Percentiles rank a stretch among this genome's conserved stretches.
phyloP scores from a whole-genome alignment of 2,888 invertebrate species.

The Agrotis clavis region DNA sequence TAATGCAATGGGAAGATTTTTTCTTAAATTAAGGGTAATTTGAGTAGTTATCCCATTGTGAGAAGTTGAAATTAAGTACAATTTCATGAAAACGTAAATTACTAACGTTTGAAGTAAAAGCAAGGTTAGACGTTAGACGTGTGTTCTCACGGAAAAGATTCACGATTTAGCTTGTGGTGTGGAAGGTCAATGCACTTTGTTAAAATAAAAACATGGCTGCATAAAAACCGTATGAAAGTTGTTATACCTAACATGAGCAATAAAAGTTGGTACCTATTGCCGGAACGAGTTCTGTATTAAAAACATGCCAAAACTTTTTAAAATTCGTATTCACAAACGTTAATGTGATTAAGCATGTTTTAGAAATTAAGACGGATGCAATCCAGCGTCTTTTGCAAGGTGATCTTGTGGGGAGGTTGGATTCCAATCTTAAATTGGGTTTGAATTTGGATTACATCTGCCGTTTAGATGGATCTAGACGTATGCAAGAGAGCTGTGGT shows the following conservation, averaged over 20 bases:
- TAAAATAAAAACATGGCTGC: background rate
- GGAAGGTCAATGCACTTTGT: slow-evolving; percentile 11
- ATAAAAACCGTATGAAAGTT: background rate
- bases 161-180: slow-evolving; percentile 6
- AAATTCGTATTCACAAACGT: background rate
- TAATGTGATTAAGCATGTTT: background rate
- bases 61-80: background rate
- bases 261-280: background rate
- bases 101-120: slow-evolving; percentile 8
- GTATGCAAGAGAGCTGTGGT: too few species aligned
- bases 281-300: too few species aligned
- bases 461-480: too few species aligned
- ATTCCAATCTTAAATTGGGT: too few species aligned
- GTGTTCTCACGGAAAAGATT: slow-evolving; percentile 31
- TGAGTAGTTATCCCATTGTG: background rate
- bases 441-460: too few species aligned
- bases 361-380: too few species aligned
- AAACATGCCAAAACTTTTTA: background rate
- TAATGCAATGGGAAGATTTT: too few species aligned
- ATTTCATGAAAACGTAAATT: slow-evolving; percentile 20
- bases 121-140: slow-evolving; percentile 7
- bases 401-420: too few species aligned
- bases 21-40: too few species aligned
- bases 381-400: too few species aligned
- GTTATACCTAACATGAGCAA: background rate